A percentile compares a stretch with the other conserved stretches of the same genome.
Evolutionary conservation across 1,140 invertebrate genomes (phyloP).

Genomic region (Littorina saxatilis): DNA sequence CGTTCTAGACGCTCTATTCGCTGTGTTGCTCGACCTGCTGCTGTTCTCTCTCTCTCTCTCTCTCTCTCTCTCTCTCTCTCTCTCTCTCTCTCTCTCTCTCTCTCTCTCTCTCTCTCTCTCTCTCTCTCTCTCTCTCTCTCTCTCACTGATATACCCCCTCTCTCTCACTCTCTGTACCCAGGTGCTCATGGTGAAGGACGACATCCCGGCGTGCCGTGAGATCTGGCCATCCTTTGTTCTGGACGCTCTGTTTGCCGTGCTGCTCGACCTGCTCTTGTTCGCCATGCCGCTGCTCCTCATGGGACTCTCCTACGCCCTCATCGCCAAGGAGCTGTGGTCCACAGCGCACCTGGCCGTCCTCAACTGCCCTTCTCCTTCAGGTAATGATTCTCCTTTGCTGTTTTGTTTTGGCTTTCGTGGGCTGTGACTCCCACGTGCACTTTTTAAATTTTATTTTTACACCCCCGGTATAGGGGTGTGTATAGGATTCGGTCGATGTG

Average conservation of each 20-base stretch:
- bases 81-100: no score
- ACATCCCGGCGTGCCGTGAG: constrained; percentile 62
- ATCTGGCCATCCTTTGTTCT: constrained; percentile 56
- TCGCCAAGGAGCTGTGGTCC: constrained; percentile 77
- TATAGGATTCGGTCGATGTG: no score
- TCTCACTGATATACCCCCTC: no score
- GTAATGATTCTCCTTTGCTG: background rate
- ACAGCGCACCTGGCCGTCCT: constrained; percentile 15
- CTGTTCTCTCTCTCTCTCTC: no score
- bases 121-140: no score
- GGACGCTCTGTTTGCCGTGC: constrained; percentile 85
- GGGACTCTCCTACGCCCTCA: constrained; percentile 76
- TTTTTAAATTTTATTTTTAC: no score
- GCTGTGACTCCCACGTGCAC: no score
- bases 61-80: no score
- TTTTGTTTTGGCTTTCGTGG: background rate
- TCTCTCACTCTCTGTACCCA: background rate
- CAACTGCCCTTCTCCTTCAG: background rate
- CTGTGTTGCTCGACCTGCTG: constrained; percentile 84
- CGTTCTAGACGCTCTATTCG: constrained; percentile 82
- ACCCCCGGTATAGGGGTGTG: no score
- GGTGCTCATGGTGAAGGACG: constrained; percentile 32
- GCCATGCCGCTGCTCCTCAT: constrained; percentile 86
- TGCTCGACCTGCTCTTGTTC: constrained; percentile 84
- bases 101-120: no score